These are phyloP conservation scores for Pangasianodon gigas DNA, from an alignment of 2,113 vertebrate genomes.

Conservation along the genomic window DNA sequence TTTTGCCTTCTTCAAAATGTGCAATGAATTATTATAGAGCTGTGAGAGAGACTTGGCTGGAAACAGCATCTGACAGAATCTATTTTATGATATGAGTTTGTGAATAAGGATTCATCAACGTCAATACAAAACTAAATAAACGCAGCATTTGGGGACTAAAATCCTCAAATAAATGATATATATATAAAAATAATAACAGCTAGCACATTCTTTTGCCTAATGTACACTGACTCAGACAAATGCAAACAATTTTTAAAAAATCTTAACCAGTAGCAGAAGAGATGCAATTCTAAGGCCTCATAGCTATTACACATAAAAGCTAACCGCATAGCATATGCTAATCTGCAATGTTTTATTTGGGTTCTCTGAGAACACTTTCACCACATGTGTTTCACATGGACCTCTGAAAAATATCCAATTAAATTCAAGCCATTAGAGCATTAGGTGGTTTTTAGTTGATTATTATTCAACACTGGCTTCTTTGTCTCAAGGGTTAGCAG, in stretches of 20 bases:
- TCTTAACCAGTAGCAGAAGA: background rate
- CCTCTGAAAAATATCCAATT: slow-evolving; percentile 45
- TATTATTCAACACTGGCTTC: slow-evolving; percentile 33
- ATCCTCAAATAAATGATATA: too few relatives aligned
- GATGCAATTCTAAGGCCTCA: background rate
- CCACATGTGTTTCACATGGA: background rate
- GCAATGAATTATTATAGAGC: background rate
- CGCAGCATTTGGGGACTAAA: background rate
- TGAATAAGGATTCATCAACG: background rate
- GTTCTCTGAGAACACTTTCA: background rate
- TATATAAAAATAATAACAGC: background rate
- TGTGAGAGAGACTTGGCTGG: background rate
- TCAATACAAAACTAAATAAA: background rate
- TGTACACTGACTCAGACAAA: too few relatives aligned
- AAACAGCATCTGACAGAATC: background rate
- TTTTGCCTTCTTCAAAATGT: slow-evolving; percentile 1
- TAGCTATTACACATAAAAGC: background rate
- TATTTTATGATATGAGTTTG: background rate
- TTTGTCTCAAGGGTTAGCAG: slow-evolving; percentile 34
- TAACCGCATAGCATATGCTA: background rate
- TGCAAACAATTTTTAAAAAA: background rate
- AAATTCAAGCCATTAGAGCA: slow-evolving; percentile 2
- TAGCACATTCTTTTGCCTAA: background rate
- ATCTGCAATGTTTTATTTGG: background rate
- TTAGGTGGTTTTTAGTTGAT: slow-evolving; percentile 30